Base-by-base conservation (phyloP, 2,888 invertebrate genomes). In the Megastigmus dorsalis region DNA sequence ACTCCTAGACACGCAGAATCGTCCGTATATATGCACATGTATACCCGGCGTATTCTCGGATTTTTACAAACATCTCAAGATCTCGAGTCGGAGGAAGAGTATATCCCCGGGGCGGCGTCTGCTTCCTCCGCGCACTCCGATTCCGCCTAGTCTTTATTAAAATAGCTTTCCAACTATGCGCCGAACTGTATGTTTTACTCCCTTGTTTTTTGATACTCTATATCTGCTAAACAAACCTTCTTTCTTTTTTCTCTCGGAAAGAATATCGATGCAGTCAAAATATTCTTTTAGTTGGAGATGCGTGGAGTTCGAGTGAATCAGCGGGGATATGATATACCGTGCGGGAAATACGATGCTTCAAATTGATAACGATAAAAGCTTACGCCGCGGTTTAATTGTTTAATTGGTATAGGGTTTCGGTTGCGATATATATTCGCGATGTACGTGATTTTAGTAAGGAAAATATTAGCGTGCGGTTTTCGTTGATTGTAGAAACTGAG, bases 71-170 rank as follows among this genome's bases (percentile, higher is more conserved):
- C 18, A 15, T 43, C 43, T 6, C 13, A n/a, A 13, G 10, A 52
- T 28, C 52, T 52, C n/a, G 10, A 5, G 5, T 52, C 52, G 4
- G 7, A n/a, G 1, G 55, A 23, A 38, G 38, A 10, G n/a, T n/a
- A n/a, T n/a, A n/a, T n/a, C n/a, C n/a, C n/a, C n/a, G n/a, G n/a
- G n/a, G n/a, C n/a, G n/a, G n/a, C n/a, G n/a, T n/a, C n/a, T n/a
- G n/a, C n/a, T n/a, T n/a, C n/a, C n/a, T n/a, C n/a, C n/a, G n/a
- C n/a, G n/a, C n/a, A n/a, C n/a, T n/a, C n/a, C n/a, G n/a, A n/a
- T n/a, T n/a, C n/a, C n/a, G n/a, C n/a, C n/a, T n/a, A n/a, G n/a
- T 55, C 59, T 71, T 63, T 71, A 71, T 71, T 65, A 65, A 65
- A 71, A 71, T 71, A 71, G 57, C 65, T 71, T 28, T 63, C 57